Base-by-base conservation (phyloP, 2,797 vertebrate genomes). In the Cyclura pinguis region DNA sequence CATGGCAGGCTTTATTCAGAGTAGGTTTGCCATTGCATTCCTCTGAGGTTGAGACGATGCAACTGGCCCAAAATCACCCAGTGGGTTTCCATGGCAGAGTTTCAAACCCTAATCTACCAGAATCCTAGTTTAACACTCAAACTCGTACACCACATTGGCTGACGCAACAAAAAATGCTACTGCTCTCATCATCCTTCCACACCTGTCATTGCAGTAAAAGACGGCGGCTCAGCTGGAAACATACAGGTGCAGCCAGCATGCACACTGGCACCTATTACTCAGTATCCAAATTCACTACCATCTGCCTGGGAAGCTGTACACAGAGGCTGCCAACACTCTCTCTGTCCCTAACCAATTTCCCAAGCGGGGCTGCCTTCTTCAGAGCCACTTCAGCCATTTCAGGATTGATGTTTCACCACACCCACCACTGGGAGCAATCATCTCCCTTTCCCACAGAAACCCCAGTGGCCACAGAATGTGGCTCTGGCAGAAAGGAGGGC, bases 381-480 rank as follows among this genome's bases (percentile, higher is more conserved):
- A 76, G 73, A 86, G 72, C 38, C n/a, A 5, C 9, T 59, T 77
- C 73, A 24, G 20, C 35, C 72, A 29, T 67, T 67, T 59, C 85
- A 18, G 55, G 52, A 77, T 77, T 22, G 6, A 57, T 76, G 6
- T 13, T 57, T 86, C 84, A 59, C 69, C 69, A 27, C 84, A 86
- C 22, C 50, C 12, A 57, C 69, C 50, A 55, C 57, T 57, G 50
- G 67, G 50, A 57, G n/a, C 84, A 52, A 73, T 73, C 84, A 35
- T 55, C 69, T 85, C 50, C 50, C 10, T 38, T 57, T 38, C 84
- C 84, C 84, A 76, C 84, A 74, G 52, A 86, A 86, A 57, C 84
- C 84, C 72, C 84, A 59, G 18, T 57, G 52, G 69, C 72, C 84
- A 74, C 84, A 86, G 67, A 86, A 73, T 18, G 4, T 57, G 52